Base-by-base conservation (phyloP, 2,888 invertebrate species). In the Ypsolopha sequella region DNA sequence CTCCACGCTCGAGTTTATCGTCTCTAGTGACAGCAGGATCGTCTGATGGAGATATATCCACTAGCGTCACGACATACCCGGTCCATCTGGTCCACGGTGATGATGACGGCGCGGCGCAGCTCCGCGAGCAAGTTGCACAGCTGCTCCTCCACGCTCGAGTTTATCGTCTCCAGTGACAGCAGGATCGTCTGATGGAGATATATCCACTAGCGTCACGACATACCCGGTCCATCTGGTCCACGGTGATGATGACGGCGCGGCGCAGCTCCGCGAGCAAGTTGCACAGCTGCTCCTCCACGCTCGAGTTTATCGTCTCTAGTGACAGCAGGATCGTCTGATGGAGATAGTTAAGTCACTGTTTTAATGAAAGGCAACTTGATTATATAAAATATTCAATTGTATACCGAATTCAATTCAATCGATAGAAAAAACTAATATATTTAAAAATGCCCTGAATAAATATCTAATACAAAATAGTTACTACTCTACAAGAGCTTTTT, bases 81-180 rank as follows among this genome's bases (percentile, higher is more conserved):
- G 73, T 93, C 93, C 92, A 97, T 92, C 80, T 96, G 95, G 66
- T 95, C 95, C 2, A 93, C 92, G 0, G 95, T 93, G 55, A 97
- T 89, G 59, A 96, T 88, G 61, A 93, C 91, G 54, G 93, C 90
- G 48, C 91, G 87, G 58, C 91, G 89, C 61, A 96, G 88, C 53
- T 93, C 91, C 52, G 93, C 92, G 43, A 97, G 88, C 67, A 98
- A 89, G 53, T 89, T 91, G 66, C 93, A 93, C 72, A 97, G 92
- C 62, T 93, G 91, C 63, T 94, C 93, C 66, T 95, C 94, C 39
- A 93, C 92, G 41, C 88, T 81, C 33, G 92, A 92, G 74, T 92
- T 93, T 56, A 95, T 91, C 4, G 95, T 92, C 79, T 98, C 97
- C 61, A 97, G 73, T 0, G 95, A 93, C 87, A 96, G 91, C 34